Evolutionary conservation across 2,888 invertebrate genomes (phyloP), one percentile per base, ranked within the genome.

Genomic region (Criorhina ranunculi): DNA sequence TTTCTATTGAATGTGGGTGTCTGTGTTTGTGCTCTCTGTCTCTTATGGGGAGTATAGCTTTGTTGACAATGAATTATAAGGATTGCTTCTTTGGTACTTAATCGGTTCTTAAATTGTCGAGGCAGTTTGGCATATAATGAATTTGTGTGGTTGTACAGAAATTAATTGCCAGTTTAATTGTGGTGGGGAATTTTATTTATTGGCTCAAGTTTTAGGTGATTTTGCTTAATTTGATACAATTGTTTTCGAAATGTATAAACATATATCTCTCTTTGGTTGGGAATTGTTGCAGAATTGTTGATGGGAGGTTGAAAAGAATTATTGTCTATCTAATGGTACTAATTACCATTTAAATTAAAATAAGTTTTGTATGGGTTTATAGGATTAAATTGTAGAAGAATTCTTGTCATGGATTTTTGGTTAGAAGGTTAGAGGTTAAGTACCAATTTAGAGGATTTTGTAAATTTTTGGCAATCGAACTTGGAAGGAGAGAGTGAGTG

Each of bases 51-150:
- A 55, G 60, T 73, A 78, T 53, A 59, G 37, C 24, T 37, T 69
- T 83, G 83, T 83, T 79, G 83, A 83, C 79, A 83, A 83, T 79
- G 83, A 83, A 79, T 79, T 83, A 83, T 83, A 62, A 64, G 83
- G 67, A 83, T 73, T 73, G 73, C 62, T 83, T 51, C 69, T 53
- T 57, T 35, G 83, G 73, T 73, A 44, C 83, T 83, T 83, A 83
- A 83, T 83, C 83, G 83, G 55, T 83, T 83, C 83, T 83, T 75
- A 83, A 83, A 83, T 83, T 79, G 83, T 73, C 73, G 67, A 75
- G 83, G 62, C 83, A 55, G 79, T 79, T 79, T 83, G 82, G 60
- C 62, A 78, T 77, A 49, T 67, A 83, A 83, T 62, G 82, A 72
- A 78, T 72, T 83, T 60, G 60, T 73, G 66, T 67, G 62, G 83